These are phyloP conservation scores for Hyposoter dolosus DNA, from an alignment of 2,888 invertebrate genomes.

Conservation along the genomic window DNA sequence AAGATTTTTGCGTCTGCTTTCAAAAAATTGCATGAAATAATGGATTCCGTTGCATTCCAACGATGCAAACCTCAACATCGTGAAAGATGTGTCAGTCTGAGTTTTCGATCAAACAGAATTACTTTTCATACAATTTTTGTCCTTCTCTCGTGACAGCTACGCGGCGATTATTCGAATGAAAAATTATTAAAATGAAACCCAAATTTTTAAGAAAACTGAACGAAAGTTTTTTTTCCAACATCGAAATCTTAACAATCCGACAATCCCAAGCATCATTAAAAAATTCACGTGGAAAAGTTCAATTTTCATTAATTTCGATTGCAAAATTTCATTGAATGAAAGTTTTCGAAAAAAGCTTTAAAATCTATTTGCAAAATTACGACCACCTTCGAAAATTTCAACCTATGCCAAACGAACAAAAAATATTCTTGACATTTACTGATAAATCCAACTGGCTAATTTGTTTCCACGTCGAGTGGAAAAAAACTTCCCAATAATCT, in stretches of 20 bases:
- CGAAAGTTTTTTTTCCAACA: not conserved
- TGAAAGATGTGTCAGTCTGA: constrained; percentile 36
- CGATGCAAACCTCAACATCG: too few species aligned
- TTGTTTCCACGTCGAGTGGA: not conserved
- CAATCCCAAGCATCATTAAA: not conserved
- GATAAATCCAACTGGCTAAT: not conserved
- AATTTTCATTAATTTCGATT: too few species aligned
- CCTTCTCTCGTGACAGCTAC: not conserved
- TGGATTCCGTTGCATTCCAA: too few species aligned
- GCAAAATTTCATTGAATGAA: too few species aligned
- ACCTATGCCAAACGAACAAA: not conserved
- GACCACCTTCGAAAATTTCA: not conserved
- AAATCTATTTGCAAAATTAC: not conserved
- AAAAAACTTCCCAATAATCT: not conserved
- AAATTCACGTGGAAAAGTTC: not conserved
- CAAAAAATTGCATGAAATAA: too few species aligned
- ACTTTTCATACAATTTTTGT: not conserved
- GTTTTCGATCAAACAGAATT: constrained; percentile 21
- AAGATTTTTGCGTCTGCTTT: too few species aligned
- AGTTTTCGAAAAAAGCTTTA: not conserved
- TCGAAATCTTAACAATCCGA: not conserved
- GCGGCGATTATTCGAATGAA: not conserved
- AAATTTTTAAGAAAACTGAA: not conserved
- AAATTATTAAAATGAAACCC: not conserved
- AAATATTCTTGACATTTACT: not conserved